Evolutionary conservation across 1,140 invertebrate genomes (phyloP), one percentile per base, ranked within the genome.

Genomic region (Drosophila ambigua): DNA sequence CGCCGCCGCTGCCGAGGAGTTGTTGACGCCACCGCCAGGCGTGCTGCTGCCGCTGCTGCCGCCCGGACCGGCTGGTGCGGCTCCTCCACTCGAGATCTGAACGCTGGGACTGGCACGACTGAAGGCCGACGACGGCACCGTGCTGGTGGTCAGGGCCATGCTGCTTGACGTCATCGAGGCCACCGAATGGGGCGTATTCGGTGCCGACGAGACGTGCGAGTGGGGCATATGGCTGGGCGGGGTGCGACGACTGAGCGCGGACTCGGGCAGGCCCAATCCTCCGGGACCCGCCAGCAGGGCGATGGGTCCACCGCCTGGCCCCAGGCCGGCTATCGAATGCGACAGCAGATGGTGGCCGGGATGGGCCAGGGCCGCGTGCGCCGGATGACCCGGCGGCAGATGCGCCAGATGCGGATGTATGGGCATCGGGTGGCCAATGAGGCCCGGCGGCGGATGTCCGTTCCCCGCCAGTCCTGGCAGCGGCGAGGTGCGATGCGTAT

Each of bases 51-150:
- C 58, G 45, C 75, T 62, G 54, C 62, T 51, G 31, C 72, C 77
- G 45, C 79, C 75, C 55, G 89, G 81, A 13, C 80, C 83, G 31
- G 72, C 54, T 26, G 64, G 71, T 13, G 4, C 35, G 31, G 75
- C 54, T 2, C 69, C 63, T 11, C 71, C 83, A 15, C 74, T 84
- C 28, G 79, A 69, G 16, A 84, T 81, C 77, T 91, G 91, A 8
- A 92, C 90, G 74, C 89, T 92, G 50, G 91, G 91, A 73, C 91
- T 92, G 67, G 91, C 90, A 23, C 91, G 90, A 66, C 91, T 92
- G 54, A 92, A 92, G 72, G 91, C 91, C 45, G 91, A 92, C 48
- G 90, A 91, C 63, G 90, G 90, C 76, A 91, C 90, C 58, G 91
- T 91, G 48, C 54, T 85, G 61, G 91, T 90, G 57, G 75, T 88